Conservation (phyloP, 2,888 invertebrate genomes). For the Drosophila ustulata region DNA sequence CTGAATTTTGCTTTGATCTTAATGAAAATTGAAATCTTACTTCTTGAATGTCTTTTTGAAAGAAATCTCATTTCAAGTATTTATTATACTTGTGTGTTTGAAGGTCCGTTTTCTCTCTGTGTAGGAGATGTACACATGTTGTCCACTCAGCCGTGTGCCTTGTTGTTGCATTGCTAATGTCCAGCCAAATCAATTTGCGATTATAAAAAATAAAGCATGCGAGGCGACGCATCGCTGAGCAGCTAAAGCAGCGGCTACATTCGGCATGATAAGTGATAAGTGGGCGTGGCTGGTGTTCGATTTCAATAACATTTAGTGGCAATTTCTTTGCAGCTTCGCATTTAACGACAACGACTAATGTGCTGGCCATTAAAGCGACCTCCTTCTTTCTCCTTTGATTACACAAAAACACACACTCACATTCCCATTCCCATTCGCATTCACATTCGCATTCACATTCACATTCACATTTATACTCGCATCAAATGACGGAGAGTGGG, state of each 20-base stretch:
- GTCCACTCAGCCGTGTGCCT: conserved; percentile 25
- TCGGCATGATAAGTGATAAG: conserved; percentile 40
- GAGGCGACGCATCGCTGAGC: conserved; percentile 22
- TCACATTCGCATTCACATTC: neutral
- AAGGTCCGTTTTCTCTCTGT: too few relatives aligned
- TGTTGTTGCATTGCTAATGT: conserved; percentile 16
- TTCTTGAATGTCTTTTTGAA: too few relatives aligned
- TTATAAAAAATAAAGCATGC: conserved; percentile 54
- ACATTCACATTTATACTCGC: conserved; percentile 12
- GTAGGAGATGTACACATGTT: conserved; percentile 1
- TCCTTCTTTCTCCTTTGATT: conserved; percentile 30
- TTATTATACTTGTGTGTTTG: too few relatives aligned
- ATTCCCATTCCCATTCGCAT: too few relatives aligned
- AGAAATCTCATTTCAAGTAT: too few relatives aligned
- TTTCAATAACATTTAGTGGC: conserved; percentile 79
- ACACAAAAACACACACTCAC: neutral
- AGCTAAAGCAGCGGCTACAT: conserved; percentile 1
- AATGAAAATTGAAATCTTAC: too few relatives aligned
- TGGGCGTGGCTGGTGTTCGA: conserved; percentile 58
- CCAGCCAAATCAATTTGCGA: conserved; percentile 58
- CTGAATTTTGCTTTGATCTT: too few relatives aligned
- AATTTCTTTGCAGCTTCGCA: conserved; percentile 61
- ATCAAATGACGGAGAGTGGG: conserved; percentile 17
- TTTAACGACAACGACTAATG: conserved; percentile 65
- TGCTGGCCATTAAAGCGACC: conserved; percentile 46